Conservation (phyloP, 92 coral and sea anemone species). For the Virgularia gustaviana region DNA sequence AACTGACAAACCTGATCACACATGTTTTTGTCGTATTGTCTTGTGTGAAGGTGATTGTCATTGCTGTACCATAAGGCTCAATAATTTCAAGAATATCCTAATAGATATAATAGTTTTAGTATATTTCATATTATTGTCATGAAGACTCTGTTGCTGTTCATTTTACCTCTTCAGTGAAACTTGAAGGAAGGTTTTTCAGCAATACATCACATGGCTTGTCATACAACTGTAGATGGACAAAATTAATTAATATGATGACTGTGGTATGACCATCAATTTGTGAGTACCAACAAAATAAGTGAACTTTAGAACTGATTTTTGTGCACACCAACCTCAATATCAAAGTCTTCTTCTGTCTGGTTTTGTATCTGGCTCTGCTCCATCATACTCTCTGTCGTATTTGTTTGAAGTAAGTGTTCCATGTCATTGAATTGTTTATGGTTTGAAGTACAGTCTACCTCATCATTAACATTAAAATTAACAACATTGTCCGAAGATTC, state of each 20-base stretch:
- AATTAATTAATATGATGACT: too few species aligned
- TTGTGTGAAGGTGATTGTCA: conserved; percentile 8
- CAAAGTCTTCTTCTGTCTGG: neutral
- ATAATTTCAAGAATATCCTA: conserved; percentile 21
- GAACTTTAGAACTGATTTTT: too few species aligned
- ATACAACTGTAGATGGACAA: neutral
- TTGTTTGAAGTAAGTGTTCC: too few species aligned
- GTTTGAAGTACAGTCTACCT: too few species aligned
- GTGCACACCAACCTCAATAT: neutral
- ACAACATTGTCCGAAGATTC: neutral
- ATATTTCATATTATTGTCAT: too few species aligned
- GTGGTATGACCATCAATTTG: too few species aligned
- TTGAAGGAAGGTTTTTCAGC: conserved; percentile 25
- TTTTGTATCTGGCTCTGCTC: neutral
- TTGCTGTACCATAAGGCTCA: conserved; percentile 26
- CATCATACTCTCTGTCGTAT: too few species aligned
- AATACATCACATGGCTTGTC: conserved; percentile 27
- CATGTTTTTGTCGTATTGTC: conserved; percentile 4
- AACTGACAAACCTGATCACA: conserved; percentile 8
- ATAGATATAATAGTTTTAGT: too few species aligned
- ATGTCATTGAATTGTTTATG: too few species aligned
- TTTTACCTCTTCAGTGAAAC: conserved; percentile 27
- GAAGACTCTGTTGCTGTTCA: too few species aligned
- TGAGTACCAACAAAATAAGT: too few species aligned
- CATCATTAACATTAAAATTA: neutral